These are phyloP conservation scores for Pseudococcus viburni DNA, from an alignment of 2,888 invertebrate genomes.

Conservation along the genomic window DNA sequence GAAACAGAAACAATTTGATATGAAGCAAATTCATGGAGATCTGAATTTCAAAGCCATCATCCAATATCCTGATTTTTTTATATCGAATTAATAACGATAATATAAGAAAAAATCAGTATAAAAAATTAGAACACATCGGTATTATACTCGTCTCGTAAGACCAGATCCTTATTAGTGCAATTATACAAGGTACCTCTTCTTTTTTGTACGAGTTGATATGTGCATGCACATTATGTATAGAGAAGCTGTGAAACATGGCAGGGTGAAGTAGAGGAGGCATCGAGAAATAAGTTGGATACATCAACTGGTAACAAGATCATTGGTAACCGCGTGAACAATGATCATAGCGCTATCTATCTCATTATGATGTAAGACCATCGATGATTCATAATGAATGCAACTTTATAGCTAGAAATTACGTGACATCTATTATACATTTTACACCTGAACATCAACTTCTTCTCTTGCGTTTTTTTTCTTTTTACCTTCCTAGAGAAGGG, in stretches of 20 bases:
- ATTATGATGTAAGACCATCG: constrained; percentile 65
- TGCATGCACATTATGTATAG: not conserved
- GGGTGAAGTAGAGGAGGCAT: not conserved
- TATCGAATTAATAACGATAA: constrained; percentile 43
- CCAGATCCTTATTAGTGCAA: constrained; percentile 64
- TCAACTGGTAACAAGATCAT: constrained; percentile 60
- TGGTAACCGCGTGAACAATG: constrained; percentile 55
- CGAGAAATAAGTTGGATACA: constrained; percentile 25
- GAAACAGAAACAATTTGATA: no score
- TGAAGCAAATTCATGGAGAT: not conserved
- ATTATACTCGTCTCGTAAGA: constrained; percentile 58
- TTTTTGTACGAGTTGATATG: constrained; percentile 22
- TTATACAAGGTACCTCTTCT: constrained; percentile 54
- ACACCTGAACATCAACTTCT: constrained; percentile 56
- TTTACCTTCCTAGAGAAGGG: not conserved
- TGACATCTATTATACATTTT: constrained; percentile 64
- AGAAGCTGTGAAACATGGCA: not conserved
- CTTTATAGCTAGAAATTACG: constrained; percentile 58
- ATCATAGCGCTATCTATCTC: constrained; percentile 63
- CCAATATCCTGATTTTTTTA: not conserved
- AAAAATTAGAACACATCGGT: constrained; percentile 59
- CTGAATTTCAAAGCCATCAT: not conserved
- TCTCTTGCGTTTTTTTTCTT: constrained; percentile 26
- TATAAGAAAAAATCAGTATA: constrained; percentile 9
- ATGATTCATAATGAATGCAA: constrained; percentile 62